These are phyloP conservation scores for Leptinotarsa undecemlineata DNA, from an alignment of 1,140 invertebrate species.

Conservation along the genomic window DNA sequence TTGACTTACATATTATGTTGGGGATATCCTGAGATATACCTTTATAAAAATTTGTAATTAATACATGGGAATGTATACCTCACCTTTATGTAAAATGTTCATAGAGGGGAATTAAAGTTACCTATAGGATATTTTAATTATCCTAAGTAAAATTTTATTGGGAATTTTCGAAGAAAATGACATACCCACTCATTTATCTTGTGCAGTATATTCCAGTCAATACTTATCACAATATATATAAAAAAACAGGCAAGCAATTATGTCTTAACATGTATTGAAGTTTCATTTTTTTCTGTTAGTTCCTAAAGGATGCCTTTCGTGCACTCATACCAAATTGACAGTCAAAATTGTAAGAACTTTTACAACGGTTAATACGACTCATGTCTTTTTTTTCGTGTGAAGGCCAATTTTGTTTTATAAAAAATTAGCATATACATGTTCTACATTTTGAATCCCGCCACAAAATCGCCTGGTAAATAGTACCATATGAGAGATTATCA, in stretches of 20 bases:
- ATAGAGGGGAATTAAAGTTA: neutral
- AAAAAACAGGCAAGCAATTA: neutral
- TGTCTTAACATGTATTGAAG: neutral
- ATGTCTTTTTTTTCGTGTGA: no score
- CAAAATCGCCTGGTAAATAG: no score
- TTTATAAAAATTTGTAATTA: constrained; percentile 28
- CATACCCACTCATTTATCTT: neutral
- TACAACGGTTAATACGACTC: no score
- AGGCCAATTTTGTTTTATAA: no score
- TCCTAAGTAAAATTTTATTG: neutral
- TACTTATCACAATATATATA: neutral
- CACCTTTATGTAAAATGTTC: neutral
- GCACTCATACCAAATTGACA: no score
- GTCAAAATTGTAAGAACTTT: no score
- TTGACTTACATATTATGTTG: constrained; percentile 53
- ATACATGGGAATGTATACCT: neutral
- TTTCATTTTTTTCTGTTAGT: neutral
- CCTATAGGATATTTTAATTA: neutral
- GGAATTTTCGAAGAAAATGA: neutral
- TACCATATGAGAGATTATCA: no score
- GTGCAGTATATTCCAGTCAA: neutral
- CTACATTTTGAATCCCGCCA: no score
- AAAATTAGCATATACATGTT: no score
- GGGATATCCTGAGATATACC: constrained; percentile 51
- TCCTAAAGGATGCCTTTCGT: no score